These are phyloP conservation scores for Gymnarchus niloticus DNA, from an alignment of 2,113 vertebrate species.

Conservation along the genomic window DNA sequence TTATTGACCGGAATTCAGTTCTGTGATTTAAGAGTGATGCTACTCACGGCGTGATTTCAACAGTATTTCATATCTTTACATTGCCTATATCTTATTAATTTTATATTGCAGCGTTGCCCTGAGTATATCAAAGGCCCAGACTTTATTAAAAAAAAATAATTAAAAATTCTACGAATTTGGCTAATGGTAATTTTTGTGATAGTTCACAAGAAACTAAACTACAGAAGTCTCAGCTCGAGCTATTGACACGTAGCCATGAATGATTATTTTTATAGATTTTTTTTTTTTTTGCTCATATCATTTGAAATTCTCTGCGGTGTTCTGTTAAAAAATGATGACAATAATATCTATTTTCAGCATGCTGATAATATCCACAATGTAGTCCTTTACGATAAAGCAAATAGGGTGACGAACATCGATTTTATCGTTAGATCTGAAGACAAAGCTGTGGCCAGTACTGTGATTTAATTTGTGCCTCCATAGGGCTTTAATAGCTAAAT, in stretches of 20 bases:
- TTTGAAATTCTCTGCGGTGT: background rate
- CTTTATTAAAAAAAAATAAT: background rate
- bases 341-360: background rate
- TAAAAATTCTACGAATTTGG: background rate
- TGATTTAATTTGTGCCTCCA: background rate
- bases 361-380: background rate
- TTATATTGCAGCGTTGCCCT: background rate
- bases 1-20: slow-evolving; percentile 24
- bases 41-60: slow-evolving; percentile 26
- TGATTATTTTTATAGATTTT: background rate
- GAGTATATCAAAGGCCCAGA: background rate
- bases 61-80: background rate
- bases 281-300: background rate
- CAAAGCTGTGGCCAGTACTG: background rate
- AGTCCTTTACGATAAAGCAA: background rate
- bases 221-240: background rate
- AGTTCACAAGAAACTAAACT: background rate
- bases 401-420: background rate
- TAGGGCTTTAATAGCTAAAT: background rate
- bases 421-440: background rate
- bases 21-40: slow-evolving; percentile 23
- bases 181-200: background rate
- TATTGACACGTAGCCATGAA: background rate
- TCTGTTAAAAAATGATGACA: background rate
- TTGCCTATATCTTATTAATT: background rate